Percentiles rank a stretch among this genome's conserved stretches.
phyloP scores from a whole-genome alignment of 2,888 invertebrate species.

The Mesorhabditis belari region DNA sequence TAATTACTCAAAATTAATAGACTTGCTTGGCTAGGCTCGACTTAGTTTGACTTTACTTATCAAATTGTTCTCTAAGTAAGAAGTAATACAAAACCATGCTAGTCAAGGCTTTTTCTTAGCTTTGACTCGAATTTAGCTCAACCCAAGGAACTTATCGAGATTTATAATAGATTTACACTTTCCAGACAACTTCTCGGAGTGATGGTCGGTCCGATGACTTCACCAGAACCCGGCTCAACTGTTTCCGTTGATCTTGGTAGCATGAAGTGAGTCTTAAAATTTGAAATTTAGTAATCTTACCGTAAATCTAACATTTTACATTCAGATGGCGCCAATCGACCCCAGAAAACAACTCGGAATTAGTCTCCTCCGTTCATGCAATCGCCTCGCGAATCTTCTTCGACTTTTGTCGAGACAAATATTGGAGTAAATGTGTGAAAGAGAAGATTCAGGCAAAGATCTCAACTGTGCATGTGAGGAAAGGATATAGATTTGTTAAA shows the following conservation, averaged over 20 bases:
- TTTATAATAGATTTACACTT: neutral
- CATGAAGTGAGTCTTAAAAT: constrained; percentile 13
- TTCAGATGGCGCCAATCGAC: constrained; percentile 17
- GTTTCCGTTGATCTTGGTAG: constrained; percentile 25
- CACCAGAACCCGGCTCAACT: constrained; percentile 19
- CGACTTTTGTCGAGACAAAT: constrained; percentile 72
- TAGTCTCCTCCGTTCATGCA: constrained; percentile 46
- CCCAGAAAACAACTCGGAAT: constrained; percentile 27
- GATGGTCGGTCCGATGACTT: constrained; percentile 6
- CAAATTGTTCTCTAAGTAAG: no score
- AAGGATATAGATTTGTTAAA: neutral
- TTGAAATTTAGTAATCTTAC: neutral
- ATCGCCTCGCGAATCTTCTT: constrained; percentile 64
- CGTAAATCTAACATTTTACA: no score
- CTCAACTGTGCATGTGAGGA: constrained; percentile 70
- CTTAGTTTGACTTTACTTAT: no score
- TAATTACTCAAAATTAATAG: no score
- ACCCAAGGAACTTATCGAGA: no score
- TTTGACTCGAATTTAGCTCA: no score
- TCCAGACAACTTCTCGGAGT: constrained; percentile 24
- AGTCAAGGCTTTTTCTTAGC: no score
- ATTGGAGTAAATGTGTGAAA: constrained; percentile 67
- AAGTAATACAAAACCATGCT: no score
- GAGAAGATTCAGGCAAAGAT: constrained; percentile 78
- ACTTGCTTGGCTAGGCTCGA: no score